Percentiles rank a stretch among this genome's conserved stretches.
These are phyloP conservation scores for Ecdyonurus torrentis DNA, from an alignment of 2,888 invertebrate genomes.

Conservation along the genomic window DNA sequence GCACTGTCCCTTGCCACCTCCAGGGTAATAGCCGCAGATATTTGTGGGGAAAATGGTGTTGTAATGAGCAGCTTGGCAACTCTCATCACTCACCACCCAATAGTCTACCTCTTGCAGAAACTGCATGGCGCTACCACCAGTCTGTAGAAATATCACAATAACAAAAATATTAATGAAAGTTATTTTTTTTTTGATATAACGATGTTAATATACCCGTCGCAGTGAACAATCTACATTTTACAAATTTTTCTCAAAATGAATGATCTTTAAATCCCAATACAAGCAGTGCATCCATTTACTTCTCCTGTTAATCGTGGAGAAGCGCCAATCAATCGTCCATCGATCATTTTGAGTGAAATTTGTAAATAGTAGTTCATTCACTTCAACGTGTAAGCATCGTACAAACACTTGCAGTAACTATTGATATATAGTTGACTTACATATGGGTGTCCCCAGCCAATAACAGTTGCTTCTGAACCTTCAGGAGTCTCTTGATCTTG, in stretches of 20 bases:
- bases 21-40: not conserved
- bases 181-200: constrained; percentile 4
- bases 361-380: no score
- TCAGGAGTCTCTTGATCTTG: not conserved
- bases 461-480: not conserved
- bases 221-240: no score
- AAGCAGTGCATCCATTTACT: no score
- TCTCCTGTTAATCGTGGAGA: no score
- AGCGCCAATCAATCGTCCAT: no score
- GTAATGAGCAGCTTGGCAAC: constrained; percentile 22
- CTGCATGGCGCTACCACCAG: constrained; percentile 22
- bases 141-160: constrained; percentile 19
- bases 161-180: not conserved
- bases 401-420: no score
- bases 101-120: constrained; percentile 26
- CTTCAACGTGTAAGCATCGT: no score
- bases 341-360: no score
- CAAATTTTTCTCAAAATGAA: no score
- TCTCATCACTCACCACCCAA: constrained; percentile 23
- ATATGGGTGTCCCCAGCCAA: not conserved
- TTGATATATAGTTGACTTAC: no score
- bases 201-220: no score
- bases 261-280: no score
- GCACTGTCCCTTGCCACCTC: not conserved
- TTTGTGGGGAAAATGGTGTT: not conserved